These are phyloP conservation scores for Muraenolepis orangiensis DNA, from an alignment of 2,797 vertebrate species.

Conservation along the genomic window DNA sequence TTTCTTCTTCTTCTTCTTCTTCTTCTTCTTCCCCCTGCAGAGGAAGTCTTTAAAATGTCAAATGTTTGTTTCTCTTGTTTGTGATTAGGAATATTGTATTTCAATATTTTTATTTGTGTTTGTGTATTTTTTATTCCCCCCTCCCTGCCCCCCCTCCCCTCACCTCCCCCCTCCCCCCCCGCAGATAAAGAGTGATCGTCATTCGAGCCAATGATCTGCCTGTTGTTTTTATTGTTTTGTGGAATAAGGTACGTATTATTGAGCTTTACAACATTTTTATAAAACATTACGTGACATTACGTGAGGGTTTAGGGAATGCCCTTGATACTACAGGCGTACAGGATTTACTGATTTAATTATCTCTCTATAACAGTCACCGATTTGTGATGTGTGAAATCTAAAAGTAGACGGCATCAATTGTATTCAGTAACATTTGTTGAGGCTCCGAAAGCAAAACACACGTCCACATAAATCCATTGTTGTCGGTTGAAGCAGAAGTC, in stretches of 20 bases:
- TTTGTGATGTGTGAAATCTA: background rate
- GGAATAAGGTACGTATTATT: background rate
- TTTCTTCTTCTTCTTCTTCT: constrained; percentile 22
- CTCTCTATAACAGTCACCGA: background rate
- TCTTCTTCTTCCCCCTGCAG: constrained; percentile 26
- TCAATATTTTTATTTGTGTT: constrained; percentile 15
- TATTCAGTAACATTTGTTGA: background rate
- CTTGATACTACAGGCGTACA: background rate
- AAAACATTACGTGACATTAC: background rate
- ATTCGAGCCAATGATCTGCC: background rate
- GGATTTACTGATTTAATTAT: background rate
- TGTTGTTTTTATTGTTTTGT: background rate
- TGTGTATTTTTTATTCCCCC: constrained; percentile 35
- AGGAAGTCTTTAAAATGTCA: background rate
- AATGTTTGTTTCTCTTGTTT: background rate
- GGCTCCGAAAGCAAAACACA: background rate
- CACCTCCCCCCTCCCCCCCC: too few species aligned
- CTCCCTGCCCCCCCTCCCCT: too few species aligned
- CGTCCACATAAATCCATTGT: background rate
- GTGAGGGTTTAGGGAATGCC: background rate
- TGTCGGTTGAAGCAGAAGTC: background rate
- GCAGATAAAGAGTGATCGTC: constrained; percentile 25
- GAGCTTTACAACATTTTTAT: too few species aligned
- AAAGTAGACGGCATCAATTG: background rate
- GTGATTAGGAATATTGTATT: background rate